Conservation (phyloP, 1,140 invertebrate genomes). For the Drosophila arawakana region DNA sequence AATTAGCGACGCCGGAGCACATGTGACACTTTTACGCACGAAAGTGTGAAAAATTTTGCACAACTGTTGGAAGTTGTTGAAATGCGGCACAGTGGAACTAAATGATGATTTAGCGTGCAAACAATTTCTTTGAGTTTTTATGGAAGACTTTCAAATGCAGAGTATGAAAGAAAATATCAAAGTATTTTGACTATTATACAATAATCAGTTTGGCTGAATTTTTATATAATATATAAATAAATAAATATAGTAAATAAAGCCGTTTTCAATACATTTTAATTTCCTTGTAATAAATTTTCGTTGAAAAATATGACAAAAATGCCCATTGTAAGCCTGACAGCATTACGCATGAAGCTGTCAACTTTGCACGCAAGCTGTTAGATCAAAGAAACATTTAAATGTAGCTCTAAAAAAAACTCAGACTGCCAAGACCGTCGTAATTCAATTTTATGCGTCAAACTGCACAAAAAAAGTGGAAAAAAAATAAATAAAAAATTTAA, state of each 20-base stretch:
- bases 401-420: constrained; percentile 24
- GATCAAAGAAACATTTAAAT: constrained; percentile 52
- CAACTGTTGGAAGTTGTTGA: constrained; percentile 52
- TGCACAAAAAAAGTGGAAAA: not conserved
- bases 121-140: not conserved
- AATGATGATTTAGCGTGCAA: not conserved
- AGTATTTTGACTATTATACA: too few species aligned
- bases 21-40: constrained; percentile 78
- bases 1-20: constrained; percentile 72
- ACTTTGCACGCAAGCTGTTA: constrained; percentile 45
- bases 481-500: constrained; percentile 5
- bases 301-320: too few species aligned
- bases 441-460: constrained; percentile 41
- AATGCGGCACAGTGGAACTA: constrained; percentile 55
- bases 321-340: constrained; percentile 42
- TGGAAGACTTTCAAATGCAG: too few species aligned
- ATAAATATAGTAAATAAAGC: too few species aligned
- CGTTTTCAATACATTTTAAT: too few species aligned
- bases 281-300: too few species aligned
- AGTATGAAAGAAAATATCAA: too few species aligned
- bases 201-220: too few species aligned
- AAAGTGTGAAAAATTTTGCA: constrained; percentile 74
- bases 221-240: too few species aligned
- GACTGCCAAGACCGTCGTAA: constrained; percentile 44
- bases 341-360: constrained; percentile 57